Conservation (phyloP, 2,888 invertebrate species). For the Lomographa bimaculata region DNA sequence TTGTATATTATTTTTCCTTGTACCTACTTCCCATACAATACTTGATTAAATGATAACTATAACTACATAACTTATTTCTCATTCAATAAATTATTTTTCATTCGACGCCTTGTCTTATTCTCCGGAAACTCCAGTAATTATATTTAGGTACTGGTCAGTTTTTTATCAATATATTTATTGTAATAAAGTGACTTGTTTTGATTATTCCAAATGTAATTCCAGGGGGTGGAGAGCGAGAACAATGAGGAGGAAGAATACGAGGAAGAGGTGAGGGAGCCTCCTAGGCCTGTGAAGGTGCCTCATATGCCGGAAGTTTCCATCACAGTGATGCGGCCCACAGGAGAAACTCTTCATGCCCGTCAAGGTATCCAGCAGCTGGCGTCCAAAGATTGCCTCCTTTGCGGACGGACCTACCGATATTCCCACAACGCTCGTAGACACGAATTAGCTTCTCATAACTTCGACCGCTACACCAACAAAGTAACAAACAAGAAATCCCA, state of each 20-base stretch:
- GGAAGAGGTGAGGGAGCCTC: conserved; percentile 50
- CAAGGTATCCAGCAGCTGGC: conserved; percentile 79
- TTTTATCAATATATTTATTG: too few relatives aligned
- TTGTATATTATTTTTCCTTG: too few relatives aligned
- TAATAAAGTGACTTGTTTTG: too few relatives aligned
- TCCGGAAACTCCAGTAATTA: too few relatives aligned
- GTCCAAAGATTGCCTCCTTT: conserved; percentile 78
- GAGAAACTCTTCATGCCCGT: conserved; percentile 69
- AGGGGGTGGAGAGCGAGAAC: conserved; percentile 73
- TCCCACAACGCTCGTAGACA: conserved; percentile 79
- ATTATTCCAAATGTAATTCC: too few relatives aligned
- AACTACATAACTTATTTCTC: too few relatives aligned
- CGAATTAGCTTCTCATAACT: conserved; percentile 74
- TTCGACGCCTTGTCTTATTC: too few relatives aligned
- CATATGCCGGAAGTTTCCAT: conserved; percentile 76
- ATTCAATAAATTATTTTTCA: too few relatives aligned
- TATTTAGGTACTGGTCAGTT: too few relatives aligned
- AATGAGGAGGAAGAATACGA: conserved; percentile 66
- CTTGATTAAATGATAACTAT: too few relatives aligned
- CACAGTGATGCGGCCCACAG: conserved; percentile 74
- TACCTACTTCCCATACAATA: too few relatives aligned
- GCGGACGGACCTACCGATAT: conserved; percentile 75
- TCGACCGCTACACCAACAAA: conserved; percentile 80
- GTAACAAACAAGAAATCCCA: conserved; percentile 55
- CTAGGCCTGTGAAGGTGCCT: conserved; percentile 51